These are phyloP conservation scores for Drymodes brunneopygia DNA, from an alignment of 2,113 vertebrate genomes.

Conservation along the genomic window DNA sequence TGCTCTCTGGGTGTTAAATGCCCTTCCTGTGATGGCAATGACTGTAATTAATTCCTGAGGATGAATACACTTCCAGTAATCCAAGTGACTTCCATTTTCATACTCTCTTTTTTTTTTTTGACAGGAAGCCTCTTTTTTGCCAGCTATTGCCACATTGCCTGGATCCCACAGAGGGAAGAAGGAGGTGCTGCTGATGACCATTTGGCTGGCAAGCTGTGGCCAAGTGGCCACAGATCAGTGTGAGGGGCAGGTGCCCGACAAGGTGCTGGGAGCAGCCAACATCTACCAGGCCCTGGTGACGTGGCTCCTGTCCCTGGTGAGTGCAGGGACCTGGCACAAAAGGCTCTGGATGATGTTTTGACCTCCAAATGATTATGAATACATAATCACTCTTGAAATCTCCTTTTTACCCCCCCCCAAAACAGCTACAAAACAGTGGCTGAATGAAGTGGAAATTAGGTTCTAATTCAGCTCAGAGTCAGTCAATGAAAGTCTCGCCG, in stretches of 20 bases:
- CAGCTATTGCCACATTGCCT: constrained; percentile 49
- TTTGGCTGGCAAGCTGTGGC: constrained; percentile 63
- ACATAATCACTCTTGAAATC: not conserved
- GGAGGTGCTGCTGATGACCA: constrained; percentile 63
- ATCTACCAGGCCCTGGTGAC: constrained; percentile 65
- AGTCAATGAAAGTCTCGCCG: not conserved
- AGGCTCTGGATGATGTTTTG: not conserved
- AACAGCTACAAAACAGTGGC: not conserved
- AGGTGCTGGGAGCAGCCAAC: constrained; percentile 16
- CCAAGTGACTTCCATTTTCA: not conserved
- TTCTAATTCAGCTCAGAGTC: not conserved
- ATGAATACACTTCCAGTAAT: not conserved
- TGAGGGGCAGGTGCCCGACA: not conserved
- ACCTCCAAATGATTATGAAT: not conserved
- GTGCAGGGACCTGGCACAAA: not conserved
- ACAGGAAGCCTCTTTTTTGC: constrained; percentile 70
- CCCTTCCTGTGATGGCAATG: not conserved
- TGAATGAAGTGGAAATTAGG: not conserved
- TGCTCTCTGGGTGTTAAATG: not conserved
- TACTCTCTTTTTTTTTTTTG: not conserved
- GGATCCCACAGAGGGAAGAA: not conserved
- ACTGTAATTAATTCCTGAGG: not conserved
- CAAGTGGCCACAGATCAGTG: constrained; percentile 1
- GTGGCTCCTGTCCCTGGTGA: constrained; percentile 77
- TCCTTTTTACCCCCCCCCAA: not conserved